These are phyloP conservation scores for Chrysolina oricalcia DNA, from an alignment of 2,888 invertebrate genomes.

Conservation along the genomic window DNA sequence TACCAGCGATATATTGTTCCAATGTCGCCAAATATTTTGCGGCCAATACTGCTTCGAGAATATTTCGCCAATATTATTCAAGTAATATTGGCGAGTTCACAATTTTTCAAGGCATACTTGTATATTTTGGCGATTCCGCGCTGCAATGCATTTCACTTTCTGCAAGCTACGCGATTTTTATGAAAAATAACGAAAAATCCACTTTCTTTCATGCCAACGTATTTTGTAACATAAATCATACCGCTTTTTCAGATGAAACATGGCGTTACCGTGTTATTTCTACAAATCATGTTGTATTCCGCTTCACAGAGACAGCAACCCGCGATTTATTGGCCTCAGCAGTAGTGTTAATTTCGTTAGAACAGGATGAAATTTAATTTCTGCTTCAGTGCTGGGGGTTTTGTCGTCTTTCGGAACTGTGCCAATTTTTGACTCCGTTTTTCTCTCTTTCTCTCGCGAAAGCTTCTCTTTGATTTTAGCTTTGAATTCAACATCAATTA, in stretches of 20 bases:
- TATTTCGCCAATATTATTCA: no score
- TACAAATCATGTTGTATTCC: conserved; percentile 11
- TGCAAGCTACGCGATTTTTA: neutral
- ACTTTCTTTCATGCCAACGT: neutral
- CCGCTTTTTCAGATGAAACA: conserved; percentile 5
- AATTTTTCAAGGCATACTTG: no score
- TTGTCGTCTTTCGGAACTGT: neutral
- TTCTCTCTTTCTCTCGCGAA: neutral
- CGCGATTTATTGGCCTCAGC: conserved; percentile 16
- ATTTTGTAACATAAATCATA: conserved; percentile 2
- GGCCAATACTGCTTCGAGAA: no score
- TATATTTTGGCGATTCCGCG: neutral
- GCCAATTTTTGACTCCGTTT: neutral
- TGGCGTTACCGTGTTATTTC: conserved; percentile 10
- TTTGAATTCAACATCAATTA: neutral
- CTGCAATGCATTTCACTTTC: neutral
- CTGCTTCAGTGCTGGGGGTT: neutral
- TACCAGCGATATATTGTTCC: no score
- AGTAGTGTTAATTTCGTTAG: conserved; percentile 25
- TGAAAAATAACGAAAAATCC: neutral
- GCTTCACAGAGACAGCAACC: conserved; percentile 2
- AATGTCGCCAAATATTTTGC: no score
- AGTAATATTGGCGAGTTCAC: no score
- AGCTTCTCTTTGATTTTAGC: neutral
- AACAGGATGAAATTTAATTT: conserved; percentile 13